Base-by-base conservation (phyloP, 1,140 invertebrate genomes). In the Paraescarpia echinospica region DNA sequence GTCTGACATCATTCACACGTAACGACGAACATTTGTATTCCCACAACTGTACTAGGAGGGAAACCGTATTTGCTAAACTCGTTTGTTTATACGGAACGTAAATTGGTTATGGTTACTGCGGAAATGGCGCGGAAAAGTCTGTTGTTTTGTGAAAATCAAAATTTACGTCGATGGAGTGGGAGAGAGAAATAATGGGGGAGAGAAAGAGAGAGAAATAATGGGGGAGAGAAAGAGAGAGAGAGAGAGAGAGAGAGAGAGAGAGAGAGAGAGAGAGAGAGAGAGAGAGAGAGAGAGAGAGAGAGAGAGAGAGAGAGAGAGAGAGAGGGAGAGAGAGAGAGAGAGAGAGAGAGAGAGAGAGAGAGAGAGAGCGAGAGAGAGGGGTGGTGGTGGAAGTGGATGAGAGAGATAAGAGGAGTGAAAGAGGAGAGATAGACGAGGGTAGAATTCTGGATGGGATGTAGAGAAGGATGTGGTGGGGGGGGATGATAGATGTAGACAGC, bases 291-390 rank as follows among this genome's bases (percentile, higher is more conserved):
- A 14, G 59, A 77, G 22, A 77, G 8, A 77, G 59, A 27, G 6
- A 77, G 6, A 27, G 59, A 27, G 22, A 14, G 6, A 34, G 77
- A 92, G 91, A 89, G 34, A 34, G 91, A 89, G 91, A 92, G 91
- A 33, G 91, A 89, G 33, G 59, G 91, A 93, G 51, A 92, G 91
- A 93, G 35, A 88, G 93, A 93, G 31, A 92, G 93, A 92, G 48
- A 92, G 93, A 92, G 31, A 92, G 91, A 92, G n/a, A 88, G 34
- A 92, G 51, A 92, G 93, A 92, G 51, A 92, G 77, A 92, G 91
- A 92, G 34, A 89, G 91, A 92, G 77, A 93, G 91, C 1, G 59
- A 77, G 59, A 27, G 59, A 31, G 12, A 27, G 59, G 18, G 59
- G 59, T 48, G 14, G 41, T 8, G 41, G 41, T 48, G 14, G 41